Percentiles rank a stretch among this genome's conserved stretches.
These are phyloP conservation scores for Galaxias olidus DNA, from an alignment of 2,797 vertebrate species.

Conservation along the genomic window DNA sequence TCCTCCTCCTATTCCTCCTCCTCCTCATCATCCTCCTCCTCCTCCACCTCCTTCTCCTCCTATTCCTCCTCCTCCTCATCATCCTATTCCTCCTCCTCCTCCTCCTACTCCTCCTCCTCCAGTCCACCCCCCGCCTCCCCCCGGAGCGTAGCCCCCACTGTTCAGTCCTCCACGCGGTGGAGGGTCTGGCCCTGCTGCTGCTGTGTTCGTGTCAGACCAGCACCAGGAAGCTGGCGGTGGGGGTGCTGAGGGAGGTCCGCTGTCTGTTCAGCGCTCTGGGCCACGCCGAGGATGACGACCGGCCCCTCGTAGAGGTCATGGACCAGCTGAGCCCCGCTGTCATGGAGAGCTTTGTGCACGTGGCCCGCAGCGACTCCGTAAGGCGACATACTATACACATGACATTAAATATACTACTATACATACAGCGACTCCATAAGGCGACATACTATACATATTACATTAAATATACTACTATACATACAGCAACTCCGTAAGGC, in stretches of 20 bases:
- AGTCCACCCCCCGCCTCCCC: slow-evolving; percentile 81
- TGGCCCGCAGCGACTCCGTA: slow-evolving; percentile 94
- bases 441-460: too few species aligned
- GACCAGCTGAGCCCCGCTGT: slow-evolving; percentile 96
- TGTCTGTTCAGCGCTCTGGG: slow-evolving; percentile 91
- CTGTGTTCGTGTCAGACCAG: slow-evolving; percentile 96
- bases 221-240: slow-evolving; percentile 92
- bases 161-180: slow-evolving; percentile 91
- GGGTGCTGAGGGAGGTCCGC: slow-evolving; percentile 93
- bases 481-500: too few species aligned
- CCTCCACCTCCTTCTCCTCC: neutral
- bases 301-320: slow-evolving; percentile 98
- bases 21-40: neutral
- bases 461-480: too few species aligned
- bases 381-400: slow-evolving; percentile 56
- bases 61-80: neutral
- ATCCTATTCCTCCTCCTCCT: slow-evolving; percentile 27
- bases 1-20: neutral
- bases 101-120: slow-evolving; percentile 17
- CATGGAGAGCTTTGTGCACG: slow-evolving; percentile 96
- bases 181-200: slow-evolving; percentile 92
- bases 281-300: slow-evolving; percentile 97
- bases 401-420: too few species aligned
- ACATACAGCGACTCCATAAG: too few species aligned
- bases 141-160: slow-evolving; percentile 92